Evolutionary conservation across 2,888 invertebrate species (phyloP), one percentile per base, ranked within the genome.

Genomic region (Chaetogeoica ovagalla): DNA sequence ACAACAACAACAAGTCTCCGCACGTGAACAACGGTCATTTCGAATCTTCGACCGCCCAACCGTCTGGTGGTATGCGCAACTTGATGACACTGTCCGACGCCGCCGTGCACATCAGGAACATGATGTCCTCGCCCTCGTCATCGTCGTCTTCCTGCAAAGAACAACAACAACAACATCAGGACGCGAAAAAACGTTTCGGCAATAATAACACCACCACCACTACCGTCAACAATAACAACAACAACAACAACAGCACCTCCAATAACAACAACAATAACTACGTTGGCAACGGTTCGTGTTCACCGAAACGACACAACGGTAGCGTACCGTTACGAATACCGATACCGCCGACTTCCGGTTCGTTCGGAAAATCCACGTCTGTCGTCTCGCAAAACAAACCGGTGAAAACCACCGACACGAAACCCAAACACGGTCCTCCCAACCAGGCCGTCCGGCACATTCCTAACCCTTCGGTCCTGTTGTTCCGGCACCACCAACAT

Each of bases 391-490:
- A 43, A n/a, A 79, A 19, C 57, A 79, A 63, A 39, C 57, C 71
- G 57, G 39, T n/a, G 39, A 79, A 66, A 62, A 7, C 62, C 83
- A 17, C 62, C 83, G 86, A 60, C 86, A 84, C 81, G 83, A 82
- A 81, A 72, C 86, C 82, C 11, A 85, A 84, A 83, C 85, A 85
- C 19, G 84, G 87, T 84, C 86, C 88, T 85, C 79, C 79, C 57
- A 91, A 90, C 84, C 90, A 90, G 81, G 89, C 88, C 37, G 89
- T 91, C 43, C 86, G 91, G 63, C 90, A 89, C 83, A 91, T 91
- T 83, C 90, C 91, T 8, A 90, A 91, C 86, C 90, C 90, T 8
- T 90, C 90, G 74, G 87, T 89, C 13, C 83, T 91, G 83, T 88
- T 90, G 62, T 87, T 88, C 83, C 88, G 90, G 82, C 89, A 90